Conservation (phyloP, 2,797 vertebrate species). For the Cygnus olor region DNA sequence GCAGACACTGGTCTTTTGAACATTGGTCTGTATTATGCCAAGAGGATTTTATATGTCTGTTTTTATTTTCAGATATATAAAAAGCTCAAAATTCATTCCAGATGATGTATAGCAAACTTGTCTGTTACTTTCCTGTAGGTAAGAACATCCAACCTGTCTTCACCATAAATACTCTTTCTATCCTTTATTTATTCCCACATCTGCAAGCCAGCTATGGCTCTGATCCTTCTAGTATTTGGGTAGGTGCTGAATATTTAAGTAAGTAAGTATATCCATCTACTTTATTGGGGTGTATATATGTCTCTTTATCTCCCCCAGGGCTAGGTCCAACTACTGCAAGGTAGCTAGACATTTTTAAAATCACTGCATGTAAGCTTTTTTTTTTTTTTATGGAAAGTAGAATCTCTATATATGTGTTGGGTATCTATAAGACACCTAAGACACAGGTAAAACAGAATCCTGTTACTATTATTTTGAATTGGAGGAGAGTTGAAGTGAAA, state of each 20-base stretch:
- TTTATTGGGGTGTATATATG: neutral
- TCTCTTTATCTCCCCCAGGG: neutral
- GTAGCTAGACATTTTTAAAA: neutral
- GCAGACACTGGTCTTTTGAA: neutral
- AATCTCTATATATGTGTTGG: neutral
- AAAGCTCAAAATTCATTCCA: constrained; percentile 47
- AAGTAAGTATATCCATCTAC: neutral
- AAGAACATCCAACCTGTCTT: neutral
- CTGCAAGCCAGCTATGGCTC: neutral
- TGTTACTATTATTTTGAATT: neutral
- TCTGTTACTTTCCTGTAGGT: constrained; percentile 10
- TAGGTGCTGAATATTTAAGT: constrained; percentile 9
- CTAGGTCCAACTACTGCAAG: neutral
- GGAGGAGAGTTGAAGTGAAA: neutral
- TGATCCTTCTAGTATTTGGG: neutral
- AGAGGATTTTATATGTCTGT: constrained; percentile 11
- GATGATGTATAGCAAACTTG: constrained; percentile 5
- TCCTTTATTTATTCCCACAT: neutral
- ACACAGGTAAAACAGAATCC: neutral
- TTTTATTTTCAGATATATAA: constrained; percentile 47
- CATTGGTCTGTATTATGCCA: neutral
- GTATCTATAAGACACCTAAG: neutral
- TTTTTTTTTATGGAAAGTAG: neutral
- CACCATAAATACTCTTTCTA: neutral
- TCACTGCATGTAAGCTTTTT: neutral